Conservation (phyloP, 2,888 invertebrate species). For the Drosophila peninsularis region DNA sequence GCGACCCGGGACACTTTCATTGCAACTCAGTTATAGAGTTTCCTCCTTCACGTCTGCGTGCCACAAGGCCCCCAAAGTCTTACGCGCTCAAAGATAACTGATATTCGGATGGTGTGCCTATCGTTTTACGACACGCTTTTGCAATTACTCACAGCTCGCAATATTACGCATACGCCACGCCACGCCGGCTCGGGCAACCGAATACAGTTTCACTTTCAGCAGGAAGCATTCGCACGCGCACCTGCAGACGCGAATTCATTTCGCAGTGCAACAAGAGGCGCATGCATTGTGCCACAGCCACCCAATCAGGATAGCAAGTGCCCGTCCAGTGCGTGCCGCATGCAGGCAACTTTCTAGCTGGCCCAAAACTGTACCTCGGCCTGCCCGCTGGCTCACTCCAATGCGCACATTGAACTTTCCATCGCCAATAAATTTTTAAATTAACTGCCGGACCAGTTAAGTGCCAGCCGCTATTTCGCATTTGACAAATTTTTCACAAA, state of each 20-base stretch:
- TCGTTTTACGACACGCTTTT: conserved; percentile 70
- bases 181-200: conserved; percentile 43
- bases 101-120: conserved; percentile 33
- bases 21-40: conserved; percentile 26
- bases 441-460: conserved; percentile 64
- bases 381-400: conserved; percentile 9
- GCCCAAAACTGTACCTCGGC: conserved; percentile 55
- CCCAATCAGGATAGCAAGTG: conserved; percentile 73
- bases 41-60: conserved; percentile 48
- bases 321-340: conserved; percentile 69
- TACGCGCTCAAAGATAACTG: conserved; percentile 43
- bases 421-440: conserved; percentile 60
- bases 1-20: conserved; percentile 57
- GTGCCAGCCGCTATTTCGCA: conserved; percentile 64
- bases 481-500: conserved; percentile 61
- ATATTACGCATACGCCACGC: conserved; percentile 75
- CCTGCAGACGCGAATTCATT: conserved; percentile 58
- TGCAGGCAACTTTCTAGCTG: conserved; percentile 74
- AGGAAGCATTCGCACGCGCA: conserved; percentile 68
- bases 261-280: conserved; percentile 24
- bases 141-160: conserved; percentile 71
- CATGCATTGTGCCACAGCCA: conserved; percentile 36
- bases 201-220: conserved; percentile 62
- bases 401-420: conserved; percentile 75
- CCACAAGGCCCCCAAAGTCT: conserved; percentile 36